These are phyloP conservation scores for Zygaena filipendulae DNA, from an alignment of 2,888 invertebrate genomes.

Conservation along the genomic window DNA sequence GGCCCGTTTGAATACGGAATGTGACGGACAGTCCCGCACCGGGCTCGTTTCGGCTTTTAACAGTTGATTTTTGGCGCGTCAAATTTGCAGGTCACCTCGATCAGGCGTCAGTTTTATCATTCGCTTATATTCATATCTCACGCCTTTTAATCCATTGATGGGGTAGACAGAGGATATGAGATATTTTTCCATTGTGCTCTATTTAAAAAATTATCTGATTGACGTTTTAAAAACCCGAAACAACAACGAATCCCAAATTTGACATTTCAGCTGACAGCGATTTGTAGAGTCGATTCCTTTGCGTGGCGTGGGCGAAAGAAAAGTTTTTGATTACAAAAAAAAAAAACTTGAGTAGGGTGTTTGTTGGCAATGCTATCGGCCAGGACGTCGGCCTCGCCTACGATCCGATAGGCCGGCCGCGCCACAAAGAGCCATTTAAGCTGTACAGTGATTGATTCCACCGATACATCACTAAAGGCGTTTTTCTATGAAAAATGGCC, in stretches of 20 bases:
- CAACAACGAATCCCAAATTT: slow-evolving; percentile 17
- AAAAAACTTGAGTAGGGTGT: slow-evolving; percentile 3
- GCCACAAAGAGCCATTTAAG: slow-evolving; percentile 54
- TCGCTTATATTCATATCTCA: too few relatives aligned
- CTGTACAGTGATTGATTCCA: slow-evolving; percentile 62
- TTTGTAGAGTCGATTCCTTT: too few relatives aligned
- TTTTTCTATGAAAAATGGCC: slow-evolving; percentile 69
- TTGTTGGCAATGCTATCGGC: slow-evolving; percentile 2
- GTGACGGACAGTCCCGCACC: slow-evolving; percentile 47
- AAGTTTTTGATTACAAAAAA: slow-evolving; percentile 3
- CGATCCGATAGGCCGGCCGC: slow-evolving; percentile 40
- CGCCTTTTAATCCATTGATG: too few relatives aligned
- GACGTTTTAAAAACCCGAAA: too few relatives aligned
- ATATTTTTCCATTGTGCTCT: too few relatives aligned
- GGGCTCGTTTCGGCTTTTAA: slow-evolving; percentile 36
- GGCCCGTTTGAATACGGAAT: slow-evolving; percentile 55
- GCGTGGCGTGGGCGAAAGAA: too few relatives aligned
- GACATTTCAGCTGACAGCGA: slow-evolving; percentile 34
- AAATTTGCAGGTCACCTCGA: slow-evolving; percentile 34
- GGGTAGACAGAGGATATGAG: too few relatives aligned
- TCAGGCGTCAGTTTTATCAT: slow-evolving; percentile 32
- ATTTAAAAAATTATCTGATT: too few relatives aligned
- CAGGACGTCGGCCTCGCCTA: slow-evolving; percentile 23
- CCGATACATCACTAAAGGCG: slow-evolving; percentile 67
- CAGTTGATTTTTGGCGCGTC: slow-evolving; percentile 45